Evolutionary conservation across 1,140 invertebrate genomes (phyloP), one percentile per base, ranked within the genome.

Genomic region (Platorchestia sp.): DNA sequence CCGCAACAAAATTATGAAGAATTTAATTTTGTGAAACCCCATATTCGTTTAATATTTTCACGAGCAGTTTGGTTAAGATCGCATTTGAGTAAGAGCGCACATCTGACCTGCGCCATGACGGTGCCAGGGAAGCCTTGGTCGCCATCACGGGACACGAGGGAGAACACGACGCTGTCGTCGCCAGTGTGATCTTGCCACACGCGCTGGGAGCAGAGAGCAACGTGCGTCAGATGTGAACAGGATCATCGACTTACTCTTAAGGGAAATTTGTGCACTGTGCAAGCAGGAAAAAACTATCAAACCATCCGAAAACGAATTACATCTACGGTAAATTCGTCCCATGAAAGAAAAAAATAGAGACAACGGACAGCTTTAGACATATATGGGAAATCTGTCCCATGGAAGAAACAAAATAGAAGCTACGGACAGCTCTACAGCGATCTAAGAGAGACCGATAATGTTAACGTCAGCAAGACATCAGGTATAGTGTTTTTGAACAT

Each of bases 61-160:
- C n/a, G n/a, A 44, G 43, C 41, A 89, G 41, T 89, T 7, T 44
- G 41, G 27, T 42, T 3, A 36, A 14, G 53, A 16, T 75, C 3
- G 41, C 87, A 89, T 7, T 89, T 42, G 14, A 75, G 59, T 10
- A 10, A 75, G 59, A 22, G 14, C 59, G 36, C 10, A 89, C 10
- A 0, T 99, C 99, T 0, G 99, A 96, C 96, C 95, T 96, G 95
- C 0, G 95, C 96, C 45, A 96, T 96, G 10, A 98, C 96, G 91
- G 97, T 98, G 16, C 98, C 97, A 19, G 98, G 98, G 96, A 97
- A 98, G 41, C 97, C 98, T 97, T 99, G 98, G 95, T 99, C 99
- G 10, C 98, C 98, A 97, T 99, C 98, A 75, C 97, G 97, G 96
- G 98, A 99, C 5, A 98, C 96, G 96, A 98, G 98, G 43, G 97